Evolutionary conservation across 2,797 vertebrate genomes (phyloP), one percentile per base, ranked within the genome.

Genomic region (Silurus lanzhouensis): DNA sequence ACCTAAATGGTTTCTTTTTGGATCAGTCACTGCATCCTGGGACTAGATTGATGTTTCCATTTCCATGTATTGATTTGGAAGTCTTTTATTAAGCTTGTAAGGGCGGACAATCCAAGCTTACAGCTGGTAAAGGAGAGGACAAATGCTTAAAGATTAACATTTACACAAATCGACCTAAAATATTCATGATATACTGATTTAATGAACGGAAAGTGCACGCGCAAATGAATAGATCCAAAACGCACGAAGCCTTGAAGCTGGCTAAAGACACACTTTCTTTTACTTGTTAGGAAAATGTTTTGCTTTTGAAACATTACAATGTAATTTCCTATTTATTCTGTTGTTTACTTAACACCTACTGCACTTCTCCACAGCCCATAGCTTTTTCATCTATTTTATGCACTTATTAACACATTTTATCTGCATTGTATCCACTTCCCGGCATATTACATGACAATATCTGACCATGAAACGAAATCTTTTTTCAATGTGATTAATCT

Each of bases 31-130:
- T 79, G 38, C 60, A 64, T n/a, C 60, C 13, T 9, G 58, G 60
- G 58, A 64, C 22, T 78, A 78, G 19, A 38, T 14, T 63, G 60
- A 79, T 63, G 60, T 63, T 79, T 46, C 58, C 38, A 79, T 79
- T 79, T 79, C 77, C 38, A 25, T 79, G 22, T 63, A 79, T 79
- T 79, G 77, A 79, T 63, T 63, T 79, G 31, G 58, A 63, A 79
- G 77, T 46, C 20, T 79, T 79, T 79, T 79, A 79, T 63, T 22
- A 10, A 63, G 17, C 20, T 63, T 31, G n/a, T 6, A 64, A n/a
- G 20, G 15, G 22, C n/a, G 38, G 20, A 44, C 38, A 63, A n/a
- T 14, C 31, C 27, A 63, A 46, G 38, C 60, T 17, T 63, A n/a
- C 38, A 15, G 38, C 13, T 63, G 6, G 14, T 79, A 79, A 61